These are phyloP conservation scores for Schmidtea mediterranea DNA, from an alignment of 1,140 invertebrate species.

Conservation along the genomic window DNA sequence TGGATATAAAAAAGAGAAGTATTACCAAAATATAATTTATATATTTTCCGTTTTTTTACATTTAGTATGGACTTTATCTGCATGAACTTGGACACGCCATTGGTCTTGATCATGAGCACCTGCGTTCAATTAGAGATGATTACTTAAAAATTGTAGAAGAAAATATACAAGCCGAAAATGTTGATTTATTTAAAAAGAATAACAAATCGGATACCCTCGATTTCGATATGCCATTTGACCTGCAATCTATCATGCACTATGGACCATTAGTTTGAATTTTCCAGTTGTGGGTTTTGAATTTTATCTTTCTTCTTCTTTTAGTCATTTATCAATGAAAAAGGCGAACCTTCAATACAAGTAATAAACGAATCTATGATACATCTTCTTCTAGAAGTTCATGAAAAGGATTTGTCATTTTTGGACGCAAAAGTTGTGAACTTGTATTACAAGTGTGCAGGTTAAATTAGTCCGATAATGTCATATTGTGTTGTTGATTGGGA, in stretches of 20 bases:
- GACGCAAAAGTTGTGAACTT: neutral
- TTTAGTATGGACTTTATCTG: slow-evolving; percentile 13
- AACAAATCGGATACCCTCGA: slow-evolving; percentile 17
- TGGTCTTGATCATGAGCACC: slow-evolving; percentile 28
- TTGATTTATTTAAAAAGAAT: neutral
- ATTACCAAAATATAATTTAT: no score
- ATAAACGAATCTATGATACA: neutral
- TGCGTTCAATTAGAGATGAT: slow-evolving; percentile 21
- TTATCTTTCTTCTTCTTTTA: neutral
- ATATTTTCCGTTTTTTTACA: slow-evolving; percentile 1
- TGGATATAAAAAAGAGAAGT: no score
- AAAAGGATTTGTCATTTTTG: neutral
- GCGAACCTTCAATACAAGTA: neutral
- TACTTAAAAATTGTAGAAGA: slow-evolving; percentile 21
- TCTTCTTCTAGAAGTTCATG: neutral
- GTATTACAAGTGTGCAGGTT: neutral
- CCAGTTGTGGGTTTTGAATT: no score
- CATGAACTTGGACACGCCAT: slow-evolving; percentile 27
- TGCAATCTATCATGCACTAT: slow-evolving; percentile 30
- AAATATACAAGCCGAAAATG: slow-evolving; percentile 12
- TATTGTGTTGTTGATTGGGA: no score
- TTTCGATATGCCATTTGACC: slow-evolving; percentile 22
- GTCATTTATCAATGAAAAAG: neutral
- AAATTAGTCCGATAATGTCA: no score
- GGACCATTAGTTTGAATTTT: slow-evolving; percentile 23